Base-by-base conservation (phyloP, 1,140 invertebrate species). In the Hesperophylax magnus region DNA sequence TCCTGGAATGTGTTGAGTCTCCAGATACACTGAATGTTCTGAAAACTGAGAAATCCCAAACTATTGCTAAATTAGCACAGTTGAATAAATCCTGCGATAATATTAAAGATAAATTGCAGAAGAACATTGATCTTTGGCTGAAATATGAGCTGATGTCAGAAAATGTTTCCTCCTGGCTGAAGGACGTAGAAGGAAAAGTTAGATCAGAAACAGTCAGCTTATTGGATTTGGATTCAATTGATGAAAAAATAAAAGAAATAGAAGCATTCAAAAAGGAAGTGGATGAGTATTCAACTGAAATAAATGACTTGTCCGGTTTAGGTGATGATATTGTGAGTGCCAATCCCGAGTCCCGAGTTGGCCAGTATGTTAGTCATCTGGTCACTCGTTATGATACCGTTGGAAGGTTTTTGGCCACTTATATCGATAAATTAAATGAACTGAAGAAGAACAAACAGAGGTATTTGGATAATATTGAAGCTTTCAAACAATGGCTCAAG, bases 151-250 rank as follows among this genome's bases (percentile, higher is more conserved):
- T 89, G 3, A 88, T 93, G 18, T 93, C 94, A 71, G 97, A 98
- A 84, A 92, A 92, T 79, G 91, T 98, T 9, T 92, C 93, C 1
- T 91, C 93, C 1, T 97, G 96, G 96, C 86, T 99, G n/a, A 97
- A 96, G 86, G 94, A 96, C 69, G 94, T 94, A 81, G 97, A 99
- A 90, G 93, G 92, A 69, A 93, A 92, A 86, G 93, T 97, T 0
- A 92, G 96, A 86, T 88, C 90, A 54, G 95, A 97, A 86, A 93
- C 94, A 14, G 92, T 92, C 7, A 92, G 90, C 58, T 92, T 96
- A 84, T 88, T 96, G 80, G 91, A 95, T 85, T 85, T 96, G 5
- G 88, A 92, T 20, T 91, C 93, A 78, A 93, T 97, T 60, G 91
- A 94, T 71, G 87, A 92, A 15, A 97, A 97, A 88, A 92, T 95